These are phyloP conservation scores for Stenotaenia linearis DNA, from an alignment of 2,888 invertebrate species.

Conservation along the genomic window DNA sequence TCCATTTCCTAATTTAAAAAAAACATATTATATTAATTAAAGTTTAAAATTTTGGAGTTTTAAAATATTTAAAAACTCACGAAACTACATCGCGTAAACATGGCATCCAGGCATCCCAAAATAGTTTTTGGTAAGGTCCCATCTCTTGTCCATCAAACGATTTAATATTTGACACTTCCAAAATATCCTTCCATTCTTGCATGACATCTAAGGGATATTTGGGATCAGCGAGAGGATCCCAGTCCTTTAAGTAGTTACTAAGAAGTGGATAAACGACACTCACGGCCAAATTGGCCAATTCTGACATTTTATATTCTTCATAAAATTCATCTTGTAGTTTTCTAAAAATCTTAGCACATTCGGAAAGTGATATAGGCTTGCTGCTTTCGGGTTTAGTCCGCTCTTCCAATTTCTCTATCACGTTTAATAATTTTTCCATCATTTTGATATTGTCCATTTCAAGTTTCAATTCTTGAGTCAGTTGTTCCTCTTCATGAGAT, in stretches of 20 bases:
- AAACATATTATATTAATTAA: no score
- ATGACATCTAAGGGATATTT: constrained; percentile 47
- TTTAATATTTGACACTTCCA: constrained; percentile 46
- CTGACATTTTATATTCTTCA: constrained; percentile 76
- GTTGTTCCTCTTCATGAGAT: constrained; percentile 68
- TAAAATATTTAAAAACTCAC: constrained; percentile 60
- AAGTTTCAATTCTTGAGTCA: constrained; percentile 61
- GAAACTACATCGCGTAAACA: constrained; percentile 64
- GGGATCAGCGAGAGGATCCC: constrained; percentile 66
- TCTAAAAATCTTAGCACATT: constrained; percentile 57
- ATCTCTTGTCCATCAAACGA: constrained; percentile 52
- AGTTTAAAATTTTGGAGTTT: no score
- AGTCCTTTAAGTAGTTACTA: constrained; percentile 64
- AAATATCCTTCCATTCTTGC: constrained; percentile 48
- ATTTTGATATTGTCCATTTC: constrained; percentile 68
- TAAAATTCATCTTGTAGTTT: constrained; percentile 58
- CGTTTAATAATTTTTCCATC: constrained; percentile 61
- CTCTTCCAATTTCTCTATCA: constrained; percentile 55
- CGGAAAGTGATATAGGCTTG: constrained; percentile 55
- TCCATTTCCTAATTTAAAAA: constrained; percentile 61
- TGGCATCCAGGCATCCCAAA: constrained; percentile 92
- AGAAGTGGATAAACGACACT: constrained; percentile 73
- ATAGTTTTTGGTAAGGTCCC: constrained; percentile 68
- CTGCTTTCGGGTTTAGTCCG: constrained; percentile 41
- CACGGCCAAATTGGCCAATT: constrained; percentile 74